Conservation (phyloP, 2,888 invertebrate species). For the Lumbricus terrestris region DNA sequence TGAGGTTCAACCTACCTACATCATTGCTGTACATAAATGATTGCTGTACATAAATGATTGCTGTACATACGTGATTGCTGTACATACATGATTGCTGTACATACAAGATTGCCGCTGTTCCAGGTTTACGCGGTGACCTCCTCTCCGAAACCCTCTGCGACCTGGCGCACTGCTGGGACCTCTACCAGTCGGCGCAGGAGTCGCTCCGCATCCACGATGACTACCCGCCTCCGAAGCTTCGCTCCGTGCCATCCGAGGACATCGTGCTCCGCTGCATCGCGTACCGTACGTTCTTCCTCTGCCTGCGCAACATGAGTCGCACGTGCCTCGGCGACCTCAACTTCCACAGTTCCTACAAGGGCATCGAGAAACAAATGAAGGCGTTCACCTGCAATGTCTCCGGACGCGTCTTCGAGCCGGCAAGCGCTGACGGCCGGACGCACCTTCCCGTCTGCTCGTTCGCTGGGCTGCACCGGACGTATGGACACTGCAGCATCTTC, state of each 20-base stretch:
- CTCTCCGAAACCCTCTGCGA: slow-evolving; percentile 29
- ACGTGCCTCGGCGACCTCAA: slow-evolving; percentile 36
- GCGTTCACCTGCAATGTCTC: slow-evolving; percentile 31
- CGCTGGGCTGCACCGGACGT: neutral
- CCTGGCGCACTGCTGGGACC: slow-evolving; percentile 37
- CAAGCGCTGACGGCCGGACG: slow-evolving; percentile 30
- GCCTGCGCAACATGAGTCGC: slow-evolving; percentile 31
- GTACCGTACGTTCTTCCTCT: slow-evolving; percentile 35
- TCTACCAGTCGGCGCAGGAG: slow-evolving; percentile 33
- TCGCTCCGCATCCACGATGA: slow-evolving; percentile 30
- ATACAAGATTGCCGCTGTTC: neutral
- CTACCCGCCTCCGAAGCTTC: slow-evolving; percentile 8
- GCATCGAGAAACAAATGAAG: slow-evolving; percentile 36
- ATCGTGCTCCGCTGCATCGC: slow-evolving; percentile 28
- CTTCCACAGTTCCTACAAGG: slow-evolving; percentile 35
- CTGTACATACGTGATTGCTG: too few species aligned
- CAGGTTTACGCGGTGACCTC: neutral
- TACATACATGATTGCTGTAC: too few species aligned
- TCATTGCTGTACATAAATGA: too few species aligned
- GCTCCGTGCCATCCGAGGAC: slow-evolving; percentile 17
- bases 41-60: too few species aligned
- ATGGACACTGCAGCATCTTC: slow-evolving; percentile 62
- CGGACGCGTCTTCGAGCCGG: slow-evolving; percentile 31
- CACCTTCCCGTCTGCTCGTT: neutral
- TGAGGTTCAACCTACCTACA: too few species aligned